These are phyloP conservation scores for Loriculus beryllinus DNA, from an alignment of 2,797 vertebrate species.

Conservation along the genomic window DNA sequence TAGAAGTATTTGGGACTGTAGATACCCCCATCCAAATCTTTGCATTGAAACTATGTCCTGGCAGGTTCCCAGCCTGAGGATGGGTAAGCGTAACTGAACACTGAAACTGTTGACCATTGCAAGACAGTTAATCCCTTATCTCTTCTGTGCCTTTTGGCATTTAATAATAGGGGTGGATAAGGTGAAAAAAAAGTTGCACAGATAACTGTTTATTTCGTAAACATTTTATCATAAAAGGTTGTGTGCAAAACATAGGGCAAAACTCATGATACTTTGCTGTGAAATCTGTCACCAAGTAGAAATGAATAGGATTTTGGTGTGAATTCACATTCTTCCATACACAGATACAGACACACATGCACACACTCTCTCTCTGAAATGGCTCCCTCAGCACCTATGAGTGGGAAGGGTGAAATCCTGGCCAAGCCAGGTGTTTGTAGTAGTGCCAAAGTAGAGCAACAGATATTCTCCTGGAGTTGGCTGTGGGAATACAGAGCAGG, in stretches of 20 bases:
- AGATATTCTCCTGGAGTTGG: constrained; percentile 12
- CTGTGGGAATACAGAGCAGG: constrained; percentile 33
- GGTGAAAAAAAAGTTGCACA: not conserved
- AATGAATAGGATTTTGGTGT: not conserved
- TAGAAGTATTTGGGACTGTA: not conserved
- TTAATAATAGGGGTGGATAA: not conserved
- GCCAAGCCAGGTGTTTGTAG: constrained; percentile 63
- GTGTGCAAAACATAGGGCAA: not conserved
- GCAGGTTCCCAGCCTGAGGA: not conserved
- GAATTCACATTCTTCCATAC: not conserved
- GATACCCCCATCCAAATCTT: not conserved
- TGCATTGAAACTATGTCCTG: not conserved
- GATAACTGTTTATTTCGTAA: too few species aligned
- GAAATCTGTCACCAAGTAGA: not conserved
- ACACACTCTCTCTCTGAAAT: not conserved
- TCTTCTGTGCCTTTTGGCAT: not conserved
- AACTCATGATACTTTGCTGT: not conserved
- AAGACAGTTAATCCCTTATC: not conserved
- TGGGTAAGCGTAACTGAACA: not conserved
- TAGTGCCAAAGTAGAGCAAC: constrained; percentile 36
- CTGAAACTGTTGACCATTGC: not conserved
- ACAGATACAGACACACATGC: not conserved
- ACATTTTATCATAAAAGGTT: not conserved
- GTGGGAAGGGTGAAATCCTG: constrained; percentile 13
- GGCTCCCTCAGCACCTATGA: not conserved